Percentiles rank a stretch among this genome's conserved stretches.
Evolutionary conservation across 92 coral and sea anemone genomes (phyloP).

Genomic region (Actinostola sp.): DNA sequence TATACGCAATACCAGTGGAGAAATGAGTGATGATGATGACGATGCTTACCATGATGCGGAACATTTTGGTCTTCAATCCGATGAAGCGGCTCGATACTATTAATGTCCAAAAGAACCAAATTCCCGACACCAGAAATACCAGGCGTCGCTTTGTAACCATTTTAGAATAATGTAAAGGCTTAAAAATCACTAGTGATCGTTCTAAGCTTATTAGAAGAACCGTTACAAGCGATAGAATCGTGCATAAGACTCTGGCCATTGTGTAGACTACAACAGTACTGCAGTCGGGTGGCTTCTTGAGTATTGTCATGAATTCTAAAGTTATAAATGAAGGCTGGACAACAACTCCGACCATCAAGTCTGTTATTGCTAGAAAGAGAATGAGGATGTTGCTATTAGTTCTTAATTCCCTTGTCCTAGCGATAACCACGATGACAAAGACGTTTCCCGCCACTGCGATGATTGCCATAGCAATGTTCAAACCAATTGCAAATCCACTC

Average conservation of each 20-base stretch:
- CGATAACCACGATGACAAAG: constrained; percentile 18
- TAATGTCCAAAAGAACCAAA: constrained; percentile 39
- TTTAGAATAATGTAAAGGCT: constrained; percentile 27
- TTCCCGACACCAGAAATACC: not conserved
- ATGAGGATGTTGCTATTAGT: constrained; percentile 29
- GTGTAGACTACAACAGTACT: constrained; percentile 27
- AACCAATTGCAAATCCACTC: constrained; percentile 20
- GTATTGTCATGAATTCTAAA: constrained; percentile 27
- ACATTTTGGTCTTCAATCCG: constrained; percentile 29
- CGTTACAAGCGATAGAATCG: constrained; percentile 33
- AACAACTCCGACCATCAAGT: constrained; percentile 20
- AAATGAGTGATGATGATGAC: constrained; percentile 41
- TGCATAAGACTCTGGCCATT: constrained; percentile 17
- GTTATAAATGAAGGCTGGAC: constrained; percentile 46
- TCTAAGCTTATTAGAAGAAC: constrained; percentile 36
- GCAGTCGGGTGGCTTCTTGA: constrained; percentile 12
- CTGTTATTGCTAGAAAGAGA: constrained; percentile 37
- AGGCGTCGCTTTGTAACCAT: constrained; percentile 36
- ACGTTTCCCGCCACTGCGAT: constrained; percentile 26
- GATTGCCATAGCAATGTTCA: constrained; percentile 21
- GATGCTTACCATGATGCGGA: constrained; percentile 35
- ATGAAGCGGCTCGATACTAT: constrained; percentile 43
- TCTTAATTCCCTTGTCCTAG: constrained; percentile 15
- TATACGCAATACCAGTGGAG: constrained; percentile 24
- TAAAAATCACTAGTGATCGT: constrained; percentile 37